A percentile compares a stretch with the other conserved stretches of the same genome.
Conservation (phyloP, 2,797 vertebrate genomes). For the Sternarchorhynchus goeldii region DNA sequence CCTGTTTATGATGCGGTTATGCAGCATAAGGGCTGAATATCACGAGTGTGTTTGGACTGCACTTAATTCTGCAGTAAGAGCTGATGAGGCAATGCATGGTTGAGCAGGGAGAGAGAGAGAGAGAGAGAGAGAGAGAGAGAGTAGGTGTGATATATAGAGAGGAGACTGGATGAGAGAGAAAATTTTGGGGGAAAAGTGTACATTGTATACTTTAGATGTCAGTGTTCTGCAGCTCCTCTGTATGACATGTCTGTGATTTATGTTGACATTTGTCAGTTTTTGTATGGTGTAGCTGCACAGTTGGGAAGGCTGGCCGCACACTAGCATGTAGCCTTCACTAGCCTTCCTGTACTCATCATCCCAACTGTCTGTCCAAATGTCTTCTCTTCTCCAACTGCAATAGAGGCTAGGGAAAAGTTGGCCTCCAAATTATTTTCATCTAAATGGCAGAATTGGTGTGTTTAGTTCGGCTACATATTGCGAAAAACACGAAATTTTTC, state of each 20-base stretch:
- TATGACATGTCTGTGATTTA: slow-evolving; percentile 41
- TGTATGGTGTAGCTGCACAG: slow-evolving; percentile 38
- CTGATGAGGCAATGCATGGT: background rate
- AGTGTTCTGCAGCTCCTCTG: slow-evolving; percentile 24
- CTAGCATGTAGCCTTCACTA: slow-evolving; percentile 32
- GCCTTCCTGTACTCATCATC: slow-evolving; percentile 34
- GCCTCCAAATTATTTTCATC: slow-evolving; percentile 27
- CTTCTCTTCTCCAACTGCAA: slow-evolving; percentile 3
- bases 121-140: background rate
- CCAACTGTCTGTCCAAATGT: slow-evolving; percentile 14
- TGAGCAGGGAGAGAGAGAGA: background rate
- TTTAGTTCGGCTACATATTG: background rate
- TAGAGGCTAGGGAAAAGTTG: slow-evolving; percentile 6
- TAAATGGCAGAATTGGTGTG: background rate
- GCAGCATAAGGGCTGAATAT: background rate
- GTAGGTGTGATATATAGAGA: background rate
- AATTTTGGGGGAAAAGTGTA: background rate
- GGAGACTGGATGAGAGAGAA: background rate
- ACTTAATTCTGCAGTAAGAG: background rate
- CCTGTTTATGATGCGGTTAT: background rate
- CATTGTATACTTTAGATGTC: slow-evolving; percentile 36
- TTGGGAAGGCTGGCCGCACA: background rate
- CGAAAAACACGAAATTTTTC: background rate
- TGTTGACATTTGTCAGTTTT: slow-evolving; percentile 45
- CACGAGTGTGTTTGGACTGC: background rate